Percentiles rank a stretch among this genome's conserved stretches.
Conservation (phyloP, 2,888 invertebrate species). For the Hemistola chrysoprasaria region DNA sequence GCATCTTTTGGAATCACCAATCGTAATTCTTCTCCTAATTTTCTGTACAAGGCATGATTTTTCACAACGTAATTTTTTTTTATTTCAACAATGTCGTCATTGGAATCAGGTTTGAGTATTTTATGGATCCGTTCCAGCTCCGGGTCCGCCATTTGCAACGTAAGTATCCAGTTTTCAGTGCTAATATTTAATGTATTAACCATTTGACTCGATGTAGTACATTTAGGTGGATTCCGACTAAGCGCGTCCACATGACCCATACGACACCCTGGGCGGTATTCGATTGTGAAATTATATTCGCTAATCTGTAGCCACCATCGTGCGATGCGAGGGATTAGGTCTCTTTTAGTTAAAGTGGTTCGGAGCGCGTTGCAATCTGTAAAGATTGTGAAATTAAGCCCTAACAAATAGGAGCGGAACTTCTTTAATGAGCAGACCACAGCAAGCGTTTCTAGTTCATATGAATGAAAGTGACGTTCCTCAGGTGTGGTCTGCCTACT, state of each 20-base stretch:
- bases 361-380: neutral
- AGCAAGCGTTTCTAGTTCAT: neutral
- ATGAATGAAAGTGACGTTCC: neutral
- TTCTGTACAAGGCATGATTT: neutral
- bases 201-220: neutral
- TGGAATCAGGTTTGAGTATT: neutral
- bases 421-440: neutral
- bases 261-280: neutral
- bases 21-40: neutral
- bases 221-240: neutral
- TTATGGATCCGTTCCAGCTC: neutral
- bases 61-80: neutral
- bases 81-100: neutral
- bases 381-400: neutral
- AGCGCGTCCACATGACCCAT: neutral
- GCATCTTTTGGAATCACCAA: constrained; percentile 1
- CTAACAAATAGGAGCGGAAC: neutral
- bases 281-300: too few species aligned
- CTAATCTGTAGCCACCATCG: too few species aligned
- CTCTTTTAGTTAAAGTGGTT: neutral
- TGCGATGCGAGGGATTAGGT: neutral
- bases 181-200: too few species aligned
- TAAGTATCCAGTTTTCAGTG: neutral
- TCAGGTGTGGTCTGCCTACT: neutral
- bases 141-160: neutral